Evolutionary conservation across 2,113 vertebrate genomes (phyloP).

Genomic region (Neotoma lepida): DNA sequence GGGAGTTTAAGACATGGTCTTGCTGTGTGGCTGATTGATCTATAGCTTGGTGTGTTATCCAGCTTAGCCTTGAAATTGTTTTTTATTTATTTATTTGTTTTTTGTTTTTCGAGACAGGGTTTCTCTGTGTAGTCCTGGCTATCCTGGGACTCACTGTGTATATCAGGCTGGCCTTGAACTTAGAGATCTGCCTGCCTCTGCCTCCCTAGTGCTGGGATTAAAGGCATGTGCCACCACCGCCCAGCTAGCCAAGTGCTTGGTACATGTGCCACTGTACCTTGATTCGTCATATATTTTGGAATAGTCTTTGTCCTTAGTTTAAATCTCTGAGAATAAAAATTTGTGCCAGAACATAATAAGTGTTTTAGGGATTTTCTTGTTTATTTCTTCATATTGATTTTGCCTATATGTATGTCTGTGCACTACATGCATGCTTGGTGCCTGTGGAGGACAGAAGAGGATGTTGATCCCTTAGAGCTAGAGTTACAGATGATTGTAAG

Average conservation of each 20-base stretch:
- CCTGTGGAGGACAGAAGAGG: not conserved
- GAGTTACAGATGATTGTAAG: too few species aligned
- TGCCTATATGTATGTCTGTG: not conserved
- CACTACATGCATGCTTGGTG: too few species aligned
- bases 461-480: not conserved
- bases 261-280: not conserved
- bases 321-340: not conserved
- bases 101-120: too few species aligned
- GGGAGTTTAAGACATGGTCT: not conserved
- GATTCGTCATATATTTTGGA: not conserved
- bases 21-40: not conserved
- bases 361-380: not conserved
- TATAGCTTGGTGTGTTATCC: not conserved
- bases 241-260: not conserved
- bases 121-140: too few species aligned
- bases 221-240: too few species aligned
- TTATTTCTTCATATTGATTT: not conserved
- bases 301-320: not conserved
- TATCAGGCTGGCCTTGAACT: too few species aligned
- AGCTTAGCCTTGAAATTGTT: not conserved
- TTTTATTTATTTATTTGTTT: too few species aligned
- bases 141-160: too few species aligned
- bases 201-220: too few species aligned
- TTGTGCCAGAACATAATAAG: not conserved
- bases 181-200: too few species aligned